Evolutionary conservation across 2,888 invertebrate species (phyloP), one percentile per base, ranked within the genome.

Genomic region (Caenorhabditis japonica): DNA sequence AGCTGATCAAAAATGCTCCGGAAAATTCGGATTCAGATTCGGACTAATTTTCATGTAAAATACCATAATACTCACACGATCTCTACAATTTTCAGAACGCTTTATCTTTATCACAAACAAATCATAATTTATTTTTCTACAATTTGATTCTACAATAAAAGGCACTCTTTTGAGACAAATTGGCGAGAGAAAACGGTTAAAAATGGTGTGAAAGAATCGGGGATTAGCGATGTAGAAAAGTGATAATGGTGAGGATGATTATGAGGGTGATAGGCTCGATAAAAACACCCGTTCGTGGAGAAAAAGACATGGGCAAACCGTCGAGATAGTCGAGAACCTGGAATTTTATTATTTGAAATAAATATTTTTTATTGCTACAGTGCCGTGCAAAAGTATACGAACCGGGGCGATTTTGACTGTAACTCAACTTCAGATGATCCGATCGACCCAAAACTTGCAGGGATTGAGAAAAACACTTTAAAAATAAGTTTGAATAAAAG

Each of bases 1-100:
- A 97, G 88, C 88, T 95, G 72, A 92, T 78, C 25, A 84, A 84
- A 47, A 66, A 83, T 59, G 68, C 62, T 3, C 68, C 70, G 7
- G 62, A 59, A 5, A 34, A 51, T 8, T 33, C 51, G 3, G 39
- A 27, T 1, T 23, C 25, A 8, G 52, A 64, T 15, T 39, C 56
- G 17, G 62, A 71, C 27, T 61, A 25, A 25, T 43, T 12, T 17
- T 19, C 25, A 3, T 30, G 30, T 30, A 30, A 30, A 30, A 30
- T 7, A 30, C 30, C 5, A 10, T 17, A 41, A 23, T 19, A 12
- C n/a, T 43, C 43, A 12, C 46, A 7, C 8, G 13, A 4, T 21
- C 5, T 15, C 25, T 13, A 10, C 46, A 5, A 17, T 23, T 46
- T 7, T 46, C 10, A 23, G 21, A 19, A 4, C 4, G 21, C 46